Percentiles rank a stretch among this genome's conserved stretches.
Conservation (phyloP, 2,797 vertebrate species). For the Epinephelus coioides region DNA sequence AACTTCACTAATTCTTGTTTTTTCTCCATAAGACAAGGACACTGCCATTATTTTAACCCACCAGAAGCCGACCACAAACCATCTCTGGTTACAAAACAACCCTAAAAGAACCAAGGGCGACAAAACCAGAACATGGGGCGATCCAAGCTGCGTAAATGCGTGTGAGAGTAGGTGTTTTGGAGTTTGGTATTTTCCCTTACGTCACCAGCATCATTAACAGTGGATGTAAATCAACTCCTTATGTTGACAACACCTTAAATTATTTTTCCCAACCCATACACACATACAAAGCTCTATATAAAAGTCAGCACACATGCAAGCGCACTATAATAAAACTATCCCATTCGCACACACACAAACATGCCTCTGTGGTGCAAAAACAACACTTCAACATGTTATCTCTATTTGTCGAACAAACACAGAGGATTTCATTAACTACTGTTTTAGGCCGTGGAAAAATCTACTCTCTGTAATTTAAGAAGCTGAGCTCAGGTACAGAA, state of each 20-base stretch:
- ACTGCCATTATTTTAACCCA: slow-evolving; percentile 16
- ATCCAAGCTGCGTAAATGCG: slow-evolving; percentile 9
- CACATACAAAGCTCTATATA: slow-evolving; percentile 1
- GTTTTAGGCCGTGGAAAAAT: slow-evolving; percentile 55
- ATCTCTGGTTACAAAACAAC: slow-evolving; percentile 27
- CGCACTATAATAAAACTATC: slow-evolving; percentile 22
- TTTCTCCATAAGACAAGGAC: not conserved
- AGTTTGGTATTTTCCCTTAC: slow-evolving; percentile 46
- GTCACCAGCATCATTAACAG: slow-evolving; percentile 48
- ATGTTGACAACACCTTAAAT: slow-evolving; percentile 45
- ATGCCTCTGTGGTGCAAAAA: slow-evolving; percentile 32
- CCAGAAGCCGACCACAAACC: slow-evolving; percentile 24
- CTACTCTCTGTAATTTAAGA: slow-evolving; percentile 15
- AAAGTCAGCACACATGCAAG: slow-evolving; percentile 11
- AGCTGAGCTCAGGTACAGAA: slow-evolving; percentile 30
- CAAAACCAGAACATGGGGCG: slow-evolving; percentile 6
- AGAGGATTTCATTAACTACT: slow-evolving; percentile 66
- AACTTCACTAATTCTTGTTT: not conserved
- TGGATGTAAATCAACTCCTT: slow-evolving; percentile 51
- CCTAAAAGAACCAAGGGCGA: not conserved
- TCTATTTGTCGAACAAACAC: slow-evolving; percentile 69
- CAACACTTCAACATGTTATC: slow-evolving; percentile 55
- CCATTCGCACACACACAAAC: slow-evolving; percentile 31
- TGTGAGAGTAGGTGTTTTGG: slow-evolving; percentile 33
- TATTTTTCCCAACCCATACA: slow-evolving; percentile 26